Evolutionary conservation across 2,888 invertebrate species (phyloP).

Genomic region (Tipula helvola): DNA sequence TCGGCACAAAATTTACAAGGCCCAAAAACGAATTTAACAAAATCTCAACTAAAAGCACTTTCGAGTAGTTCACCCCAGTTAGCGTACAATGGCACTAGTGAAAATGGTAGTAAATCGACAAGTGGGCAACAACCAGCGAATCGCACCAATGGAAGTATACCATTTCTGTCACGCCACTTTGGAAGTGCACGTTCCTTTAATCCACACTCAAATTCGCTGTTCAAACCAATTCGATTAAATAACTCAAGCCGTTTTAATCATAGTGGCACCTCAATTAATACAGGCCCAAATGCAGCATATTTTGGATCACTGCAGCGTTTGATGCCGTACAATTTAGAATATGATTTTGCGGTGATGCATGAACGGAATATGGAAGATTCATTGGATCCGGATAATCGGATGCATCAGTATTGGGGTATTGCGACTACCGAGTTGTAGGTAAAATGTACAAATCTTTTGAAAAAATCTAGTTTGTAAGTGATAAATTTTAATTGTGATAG

Average conservation of each 20-base stretch:
- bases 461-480: neutral
- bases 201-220: constrained; percentile 36
- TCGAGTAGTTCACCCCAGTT: constrained; percentile 61
- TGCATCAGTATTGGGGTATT: constrained; percentile 86
- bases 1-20: neutral
- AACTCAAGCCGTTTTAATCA: constrained; percentile 37
- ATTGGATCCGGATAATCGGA: constrained; percentile 65
- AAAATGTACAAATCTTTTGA: neutral
- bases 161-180: constrained; percentile 60
- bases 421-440: constrained; percentile 68
- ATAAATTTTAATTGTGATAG: neutral
- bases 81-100: constrained; percentile 20
- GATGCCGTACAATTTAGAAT: constrained; percentile 74
- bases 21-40: constrained; percentile 22
- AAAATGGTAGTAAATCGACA: constrained; percentile 19
- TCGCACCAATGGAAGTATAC: constrained; percentile 23
- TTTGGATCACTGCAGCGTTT: constrained; percentile 73
- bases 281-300: constrained; percentile 77
- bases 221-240: constrained; percentile 43
- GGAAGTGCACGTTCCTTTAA: constrained; percentile 71
- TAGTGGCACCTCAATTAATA: constrained; percentile 36
- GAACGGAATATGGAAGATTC: constrained; percentile 62
- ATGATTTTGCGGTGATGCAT: constrained; percentile 72
- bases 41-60: constrained; percentile 39
- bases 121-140: constrained; percentile 19